Conservation (phyloP, 2,888 invertebrate genomes). For the Synanthedon andrenaeformis region DNA sequence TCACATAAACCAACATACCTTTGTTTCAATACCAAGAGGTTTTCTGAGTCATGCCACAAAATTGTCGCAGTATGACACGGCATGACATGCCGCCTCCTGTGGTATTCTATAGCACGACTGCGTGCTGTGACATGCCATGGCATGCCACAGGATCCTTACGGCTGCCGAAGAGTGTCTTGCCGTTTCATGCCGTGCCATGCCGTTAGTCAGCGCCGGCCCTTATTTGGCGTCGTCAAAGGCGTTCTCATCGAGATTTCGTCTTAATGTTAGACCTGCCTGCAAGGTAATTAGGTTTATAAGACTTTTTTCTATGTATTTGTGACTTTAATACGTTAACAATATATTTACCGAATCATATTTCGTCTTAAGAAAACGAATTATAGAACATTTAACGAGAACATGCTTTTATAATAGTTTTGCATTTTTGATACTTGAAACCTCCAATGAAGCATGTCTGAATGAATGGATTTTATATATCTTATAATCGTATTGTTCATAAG, state of each 20-base stretch:
- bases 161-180: no score
- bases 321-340: constrained; percentile 32
- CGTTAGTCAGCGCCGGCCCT: no score
- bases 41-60: no score
- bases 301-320: constrained; percentile 32
- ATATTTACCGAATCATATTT: constrained; percentile 27
- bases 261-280: constrained; percentile 27
- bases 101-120: no score
- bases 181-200: no score
- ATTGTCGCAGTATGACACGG: no score
- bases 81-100: no score
- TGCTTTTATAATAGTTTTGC: background rate
- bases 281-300: constrained; percentile 42
- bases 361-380: constrained; percentile 17
- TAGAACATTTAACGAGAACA: background rate
- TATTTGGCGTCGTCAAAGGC: background rate
- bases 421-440: background rate
- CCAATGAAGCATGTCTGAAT: background rate
- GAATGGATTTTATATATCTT: background rate
- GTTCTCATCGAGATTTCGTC: constrained; percentile 27
- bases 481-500: constrained; percentile 21
- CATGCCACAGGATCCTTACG: no score
- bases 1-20: no score
- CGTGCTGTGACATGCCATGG: no score
- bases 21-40: background rate